Conservation (phyloP, 2,797 vertebrate species). For the Chromis chromis region DNA sequence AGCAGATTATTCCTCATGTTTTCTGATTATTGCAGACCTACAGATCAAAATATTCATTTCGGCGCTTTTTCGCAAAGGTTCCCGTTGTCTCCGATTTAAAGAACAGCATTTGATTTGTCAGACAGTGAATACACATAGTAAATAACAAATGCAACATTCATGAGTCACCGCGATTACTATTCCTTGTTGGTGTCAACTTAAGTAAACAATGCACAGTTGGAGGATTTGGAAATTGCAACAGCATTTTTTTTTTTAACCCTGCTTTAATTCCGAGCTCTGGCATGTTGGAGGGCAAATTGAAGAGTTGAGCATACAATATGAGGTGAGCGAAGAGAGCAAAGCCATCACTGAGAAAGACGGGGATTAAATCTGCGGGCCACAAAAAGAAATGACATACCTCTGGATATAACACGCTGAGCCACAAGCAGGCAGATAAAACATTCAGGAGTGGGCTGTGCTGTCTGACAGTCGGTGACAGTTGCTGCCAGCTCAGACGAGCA, state of each 20-base stretch:
- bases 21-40: conserved; percentile 29
- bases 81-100: conserved; percentile 7
- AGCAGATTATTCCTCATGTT: conserved; percentile 35
- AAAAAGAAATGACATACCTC: conserved; percentile 55
- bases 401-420: conserved; percentile 54
- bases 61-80: neutral
- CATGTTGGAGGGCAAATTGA: neutral
- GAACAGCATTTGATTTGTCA: conserved; percentile 17
- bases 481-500: conserved; percentile 44
- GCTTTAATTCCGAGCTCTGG: conserved; percentile 7
- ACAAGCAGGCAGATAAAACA: conserved; percentile 58
- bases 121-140: neutral
- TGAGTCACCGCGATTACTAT: neutral
- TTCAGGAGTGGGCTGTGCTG: conserved; percentile 53
- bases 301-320: conserved; percentile 9
- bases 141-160: conserved; percentile 3
- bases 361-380: conserved; percentile 56
- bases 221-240: neutral
- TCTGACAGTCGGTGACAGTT: conserved; percentile 59
- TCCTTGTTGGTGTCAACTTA: conserved; percentile 21
- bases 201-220: conserved; percentile 6
- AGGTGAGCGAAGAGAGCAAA: conserved; percentile 15
- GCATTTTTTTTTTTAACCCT: neutral
- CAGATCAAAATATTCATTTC: conserved; percentile 37
- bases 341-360: conserved; percentile 19